phyloP scores from a whole-genome alignment of 2,888 invertebrate species.

The Ligdia adustata region DNA sequence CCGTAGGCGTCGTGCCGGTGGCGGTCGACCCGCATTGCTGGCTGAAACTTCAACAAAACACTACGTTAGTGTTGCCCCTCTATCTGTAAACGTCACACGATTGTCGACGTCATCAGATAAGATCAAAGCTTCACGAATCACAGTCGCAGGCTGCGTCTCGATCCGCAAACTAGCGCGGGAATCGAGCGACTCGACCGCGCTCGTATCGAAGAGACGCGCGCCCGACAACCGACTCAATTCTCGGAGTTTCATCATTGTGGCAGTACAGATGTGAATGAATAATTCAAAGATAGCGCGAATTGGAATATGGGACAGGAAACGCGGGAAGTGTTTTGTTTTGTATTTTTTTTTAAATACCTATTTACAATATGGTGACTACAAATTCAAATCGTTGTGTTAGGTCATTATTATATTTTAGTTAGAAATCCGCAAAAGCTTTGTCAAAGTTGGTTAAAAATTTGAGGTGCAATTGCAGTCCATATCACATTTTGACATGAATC shows the following conservation, averaged over 20 bases:
- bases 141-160: conserved; percentile 61
- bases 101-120: conserved; percentile 77
- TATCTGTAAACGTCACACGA: conserved; percentile 8
- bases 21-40: conserved; percentile 77
- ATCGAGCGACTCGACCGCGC: conserved; percentile 56
- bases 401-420: no score
- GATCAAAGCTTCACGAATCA: conserved; percentile 81
- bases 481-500: no score
- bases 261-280: conserved; percentile 11
- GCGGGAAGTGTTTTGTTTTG: conserved; percentile 11
- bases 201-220: conserved; percentile 60
- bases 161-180: conserved; percentile 61
- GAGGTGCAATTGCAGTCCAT: no score
- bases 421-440: no score
- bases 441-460: no score
- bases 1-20: conserved; percentile 65
- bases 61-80: background rate
- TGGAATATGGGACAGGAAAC: conserved; percentile 17
- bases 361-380: no score
- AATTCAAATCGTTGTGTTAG: no score
- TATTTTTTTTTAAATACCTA: no score
- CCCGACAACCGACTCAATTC: conserved; percentile 75
- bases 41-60: conserved; percentile 45
- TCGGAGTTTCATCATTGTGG: conserved; percentile 84
- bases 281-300: conserved; percentile 16